phyloP scores from a whole-genome alignment of 2,888 invertebrate species.

The Sepioteuthis lessoniana region DNA sequence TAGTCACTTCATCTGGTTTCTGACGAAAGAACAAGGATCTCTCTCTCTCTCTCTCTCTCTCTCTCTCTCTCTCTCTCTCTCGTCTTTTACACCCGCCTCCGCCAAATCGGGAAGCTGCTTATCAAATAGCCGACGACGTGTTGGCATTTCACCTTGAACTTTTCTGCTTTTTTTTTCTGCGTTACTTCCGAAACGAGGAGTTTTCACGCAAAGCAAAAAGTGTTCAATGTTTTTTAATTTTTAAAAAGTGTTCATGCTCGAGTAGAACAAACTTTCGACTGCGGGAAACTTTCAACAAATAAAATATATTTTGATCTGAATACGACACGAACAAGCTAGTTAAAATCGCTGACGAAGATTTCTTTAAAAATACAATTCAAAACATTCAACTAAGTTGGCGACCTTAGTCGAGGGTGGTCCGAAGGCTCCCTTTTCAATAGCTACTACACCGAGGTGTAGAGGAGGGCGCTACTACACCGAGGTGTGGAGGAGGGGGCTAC shows the following conservation, averaged over 20 bases:
- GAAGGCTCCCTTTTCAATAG: too few species aligned
- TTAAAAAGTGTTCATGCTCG: background rate
- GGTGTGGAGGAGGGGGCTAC: too few species aligned
- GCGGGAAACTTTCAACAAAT: background rate
- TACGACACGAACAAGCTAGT: background rate
- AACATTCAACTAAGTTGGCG: too few species aligned
- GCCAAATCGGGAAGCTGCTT: background rate
- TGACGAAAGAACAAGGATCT: background rate
- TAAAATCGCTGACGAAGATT: background rate
- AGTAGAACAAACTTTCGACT: background rate
- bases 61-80: too few species aligned
- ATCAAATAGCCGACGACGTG: background rate
- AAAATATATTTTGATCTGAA: too few species aligned
- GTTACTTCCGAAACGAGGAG: background rate
- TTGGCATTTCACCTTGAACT: background rate
- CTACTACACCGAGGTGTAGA: too few species aligned
- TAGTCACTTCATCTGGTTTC: background rate
- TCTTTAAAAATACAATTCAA: background rate
- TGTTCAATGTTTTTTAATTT: too few species aligned
- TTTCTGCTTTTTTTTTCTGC: background rate
- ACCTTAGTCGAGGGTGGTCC: too few species aligned
- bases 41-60: background rate
- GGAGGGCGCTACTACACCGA: too few species aligned
- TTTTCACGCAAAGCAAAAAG: background rate
- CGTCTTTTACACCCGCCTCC: background rate